Conservation (phyloP, 2,113 vertebrate species). For the Aramus guarauna region DNA sequence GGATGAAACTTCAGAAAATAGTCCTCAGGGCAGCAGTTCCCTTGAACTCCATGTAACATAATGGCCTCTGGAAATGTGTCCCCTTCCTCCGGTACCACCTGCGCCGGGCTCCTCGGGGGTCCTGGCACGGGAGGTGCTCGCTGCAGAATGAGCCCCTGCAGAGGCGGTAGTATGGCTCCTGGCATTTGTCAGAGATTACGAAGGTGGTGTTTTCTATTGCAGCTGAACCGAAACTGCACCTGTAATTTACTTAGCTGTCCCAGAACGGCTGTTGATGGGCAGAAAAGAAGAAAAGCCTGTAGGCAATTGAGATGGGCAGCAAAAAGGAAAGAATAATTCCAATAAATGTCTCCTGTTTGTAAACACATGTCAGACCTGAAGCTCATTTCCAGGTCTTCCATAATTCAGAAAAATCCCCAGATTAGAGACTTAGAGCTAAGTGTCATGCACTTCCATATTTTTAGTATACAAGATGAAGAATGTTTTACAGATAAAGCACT, state of each 20-base stretch:
- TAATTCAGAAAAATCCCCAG: background rate
- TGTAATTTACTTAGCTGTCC: background rate
- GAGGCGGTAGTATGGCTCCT: background rate
- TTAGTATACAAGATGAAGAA: background rate
- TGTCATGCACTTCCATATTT: background rate
- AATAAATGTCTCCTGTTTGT: background rate
- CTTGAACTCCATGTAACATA: background rate
- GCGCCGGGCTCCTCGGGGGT: background rate
- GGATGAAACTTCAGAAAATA: background rate
- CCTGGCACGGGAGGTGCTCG: background rate
- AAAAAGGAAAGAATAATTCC: background rate
- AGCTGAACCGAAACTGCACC: background rate
- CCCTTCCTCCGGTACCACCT: background rate
- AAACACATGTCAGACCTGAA: background rate
- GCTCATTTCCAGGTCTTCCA: background rate
- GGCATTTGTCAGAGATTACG: background rate
- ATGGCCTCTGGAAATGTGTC: background rate
- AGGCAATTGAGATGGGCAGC: background rate
- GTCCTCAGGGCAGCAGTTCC: background rate
- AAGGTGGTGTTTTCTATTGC: background rate
- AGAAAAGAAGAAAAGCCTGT: background rate
- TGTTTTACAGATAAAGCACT: background rate
- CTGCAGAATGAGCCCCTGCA: background rate
- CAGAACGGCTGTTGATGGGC: background rate
- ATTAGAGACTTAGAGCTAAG: background rate